Conservation (phyloP, 2,888 invertebrate species). For the Catocala nupta region DNA sequence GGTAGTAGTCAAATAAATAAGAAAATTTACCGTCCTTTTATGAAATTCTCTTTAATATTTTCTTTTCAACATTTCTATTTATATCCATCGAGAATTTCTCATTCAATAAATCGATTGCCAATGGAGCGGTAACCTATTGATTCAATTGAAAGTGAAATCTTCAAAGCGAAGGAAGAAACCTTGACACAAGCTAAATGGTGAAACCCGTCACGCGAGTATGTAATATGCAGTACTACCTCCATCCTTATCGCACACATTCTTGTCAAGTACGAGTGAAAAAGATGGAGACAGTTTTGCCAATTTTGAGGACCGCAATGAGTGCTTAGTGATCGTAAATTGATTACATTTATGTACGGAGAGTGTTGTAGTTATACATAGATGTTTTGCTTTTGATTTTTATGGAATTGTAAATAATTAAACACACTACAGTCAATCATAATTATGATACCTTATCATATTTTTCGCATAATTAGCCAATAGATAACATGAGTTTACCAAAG, state of each 20-base stretch:
- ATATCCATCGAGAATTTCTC: not conserved
- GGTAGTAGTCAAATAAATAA: too few species aligned
- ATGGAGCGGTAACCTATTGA: slow-evolving; percentile 11
- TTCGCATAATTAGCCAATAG: too few species aligned
- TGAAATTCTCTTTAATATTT: too few species aligned
- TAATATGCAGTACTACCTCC: slow-evolving; percentile 13
- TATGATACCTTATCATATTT: too few species aligned
- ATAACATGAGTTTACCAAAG: too few species aligned
- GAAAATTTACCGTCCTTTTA: too few species aligned
- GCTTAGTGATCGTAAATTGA: not conserved
- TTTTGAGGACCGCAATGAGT: not conserved
- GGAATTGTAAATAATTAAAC: too few species aligned
- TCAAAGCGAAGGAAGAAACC: slow-evolving; percentile 17
- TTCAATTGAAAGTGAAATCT: slow-evolving; percentile 39
- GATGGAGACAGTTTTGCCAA: slow-evolving; percentile 12
- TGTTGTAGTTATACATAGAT: not conserved
- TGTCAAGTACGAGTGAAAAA: slow-evolving; percentile 5
- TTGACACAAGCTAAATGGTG: slow-evolving; percentile 27
- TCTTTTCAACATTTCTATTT: not conserved
- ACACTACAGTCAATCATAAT: too few species aligned
- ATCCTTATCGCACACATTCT: slow-evolving; percentile 12
- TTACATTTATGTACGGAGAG: not conserved
- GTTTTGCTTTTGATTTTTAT: not conserved
- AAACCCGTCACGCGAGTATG: slow-evolving; percentile 25
- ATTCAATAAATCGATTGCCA: slow-evolving; percentile 10